Conservation (phyloP, 2,888 invertebrate genomes). For the Lepidocyrtoides sp. region DNA sequence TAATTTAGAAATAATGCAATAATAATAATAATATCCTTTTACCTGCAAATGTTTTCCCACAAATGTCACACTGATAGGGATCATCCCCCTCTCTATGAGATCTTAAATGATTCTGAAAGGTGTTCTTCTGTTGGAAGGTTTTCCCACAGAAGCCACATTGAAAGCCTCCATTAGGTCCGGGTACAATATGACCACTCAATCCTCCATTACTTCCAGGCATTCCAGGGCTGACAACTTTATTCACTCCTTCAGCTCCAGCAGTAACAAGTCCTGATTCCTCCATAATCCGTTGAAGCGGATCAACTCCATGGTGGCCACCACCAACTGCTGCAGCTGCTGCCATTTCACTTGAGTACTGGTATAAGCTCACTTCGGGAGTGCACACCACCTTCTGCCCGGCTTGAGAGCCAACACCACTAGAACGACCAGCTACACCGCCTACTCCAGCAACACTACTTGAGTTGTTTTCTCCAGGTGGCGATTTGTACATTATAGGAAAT, state of each 20-base stretch:
- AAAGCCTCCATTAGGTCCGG: conserved; percentile 87
- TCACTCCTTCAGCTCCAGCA: conserved; percentile 16
- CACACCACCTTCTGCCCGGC: conserved; percentile 85
- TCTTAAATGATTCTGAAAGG: conserved; percentile 91
- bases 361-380: conserved; percentile 86
- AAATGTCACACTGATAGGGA: conserved; percentile 96
- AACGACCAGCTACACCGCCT: not conserved
- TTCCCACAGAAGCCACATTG: conserved; percentile 92
- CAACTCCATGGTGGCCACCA: not conserved
- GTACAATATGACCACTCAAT: not conserved
- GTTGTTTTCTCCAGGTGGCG: conserved; percentile 73
- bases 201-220: conserved; percentile 4
- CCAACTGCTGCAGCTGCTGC: conserved; percentile 56
- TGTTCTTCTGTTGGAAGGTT: conserved; percentile 92
- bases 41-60: conserved; percentile 94
- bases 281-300: conserved; percentile 57
- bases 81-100: conserved; percentile 89
- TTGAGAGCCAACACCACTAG: conserved; percentile 26
- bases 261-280: conserved; percentile 77
- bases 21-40: conserved; percentile 17
- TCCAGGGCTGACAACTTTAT: not conserved
- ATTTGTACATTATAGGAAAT: conserved; percentile 79
- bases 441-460: conserved; percentile 28
- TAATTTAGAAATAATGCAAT: not conserved
- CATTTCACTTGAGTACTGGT: conserved; percentile 83